These are phyloP conservation scores for Montipora cactus DNA, from an alignment of 64 coral and sea anemone genomes.

Conservation along the genomic window DNA sequence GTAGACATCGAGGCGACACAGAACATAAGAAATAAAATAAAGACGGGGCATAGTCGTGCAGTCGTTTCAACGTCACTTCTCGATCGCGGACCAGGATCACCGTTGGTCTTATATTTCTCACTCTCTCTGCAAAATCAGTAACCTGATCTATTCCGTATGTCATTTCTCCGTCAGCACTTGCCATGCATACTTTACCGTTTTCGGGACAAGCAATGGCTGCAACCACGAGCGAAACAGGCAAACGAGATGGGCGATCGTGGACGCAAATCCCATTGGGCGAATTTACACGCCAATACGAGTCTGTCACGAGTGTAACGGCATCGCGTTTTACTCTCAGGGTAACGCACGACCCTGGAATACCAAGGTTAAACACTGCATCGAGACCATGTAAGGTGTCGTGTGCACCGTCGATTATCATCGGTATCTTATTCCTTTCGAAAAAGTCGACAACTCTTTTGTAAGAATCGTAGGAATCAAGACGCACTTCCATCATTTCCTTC, in stretches of 20 bases:
- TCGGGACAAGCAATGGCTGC: not conserved
- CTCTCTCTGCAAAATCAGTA: not conserved
- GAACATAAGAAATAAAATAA: not conserved
- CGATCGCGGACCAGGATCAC: not conserved
- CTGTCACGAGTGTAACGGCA: not conserved
- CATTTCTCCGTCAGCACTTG: not conserved
- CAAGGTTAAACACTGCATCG: not conserved
- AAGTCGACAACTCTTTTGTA: not conserved
- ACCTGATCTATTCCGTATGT: not conserved
- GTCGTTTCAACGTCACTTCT: not conserved
- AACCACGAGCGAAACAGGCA: not conserved
- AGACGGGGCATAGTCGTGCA: not conserved
- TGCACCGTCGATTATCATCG: not conserved
- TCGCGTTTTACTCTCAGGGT: not conserved
- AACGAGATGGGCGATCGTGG: not conserved
- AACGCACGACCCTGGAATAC: not conserved
- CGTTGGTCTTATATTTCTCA: not conserved
- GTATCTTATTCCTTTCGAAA: not conserved
- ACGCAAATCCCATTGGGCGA: not conserved
- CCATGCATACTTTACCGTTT: not conserved
- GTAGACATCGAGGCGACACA: not conserved
- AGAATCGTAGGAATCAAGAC: not conserved
- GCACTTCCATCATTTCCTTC: not conserved
- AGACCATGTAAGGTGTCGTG: not conserved
- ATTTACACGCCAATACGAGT: not conserved